phyloP scores from a whole-genome alignment of 2,113 vertebrate genomes.

The Phrynosoma platyrhinos region DNA sequence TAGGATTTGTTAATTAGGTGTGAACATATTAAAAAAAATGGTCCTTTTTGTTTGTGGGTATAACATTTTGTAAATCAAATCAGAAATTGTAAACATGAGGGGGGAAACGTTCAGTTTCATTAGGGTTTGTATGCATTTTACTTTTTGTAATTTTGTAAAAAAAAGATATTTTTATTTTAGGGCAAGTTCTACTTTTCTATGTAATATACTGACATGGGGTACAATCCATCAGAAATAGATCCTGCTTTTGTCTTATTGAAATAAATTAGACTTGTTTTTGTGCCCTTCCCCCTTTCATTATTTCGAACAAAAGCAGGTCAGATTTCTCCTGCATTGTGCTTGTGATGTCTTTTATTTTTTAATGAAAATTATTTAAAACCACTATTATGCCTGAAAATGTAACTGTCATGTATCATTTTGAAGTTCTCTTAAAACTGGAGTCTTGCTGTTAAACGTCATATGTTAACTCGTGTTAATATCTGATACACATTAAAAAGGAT shows the following conservation, averaged over 20 bases:
- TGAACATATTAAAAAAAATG: background rate
- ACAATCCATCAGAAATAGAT: slow-evolving; percentile 17
- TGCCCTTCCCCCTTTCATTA: background rate
- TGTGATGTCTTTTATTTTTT: slow-evolving; percentile 72
- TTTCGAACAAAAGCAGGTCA: background rate
- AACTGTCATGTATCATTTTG: slow-evolving; percentile 55
- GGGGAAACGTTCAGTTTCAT: slow-evolving; percentile 31
- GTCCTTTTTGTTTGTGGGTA: background rate
- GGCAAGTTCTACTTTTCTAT: slow-evolving; percentile 75
- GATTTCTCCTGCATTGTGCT: slow-evolving; percentile 24
- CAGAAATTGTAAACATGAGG: slow-evolving; percentile 38
- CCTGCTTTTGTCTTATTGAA: background rate
- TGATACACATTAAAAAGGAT: slow-evolving; percentile 75
- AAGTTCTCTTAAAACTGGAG: slow-evolving; percentile 64
- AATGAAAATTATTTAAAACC: slow-evolving; percentile 63
- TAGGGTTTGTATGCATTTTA: slow-evolving; percentile 72
- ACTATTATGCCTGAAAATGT: slow-evolving; percentile 61
- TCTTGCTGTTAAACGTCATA: slow-evolving; percentile 55
- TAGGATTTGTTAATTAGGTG: background rate
- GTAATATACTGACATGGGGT: slow-evolving; percentile 37
- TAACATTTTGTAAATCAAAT: slow-evolving; percentile 58
- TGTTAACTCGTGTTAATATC: slow-evolving; percentile 60
- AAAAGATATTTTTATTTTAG: slow-evolving; percentile 77
- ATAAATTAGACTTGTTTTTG: background rate
- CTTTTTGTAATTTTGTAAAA: slow-evolving; percentile 74